Evolutionary conservation across 2,113 vertebrate genomes (phyloP).

Genomic region (Meles meles): DNA sequence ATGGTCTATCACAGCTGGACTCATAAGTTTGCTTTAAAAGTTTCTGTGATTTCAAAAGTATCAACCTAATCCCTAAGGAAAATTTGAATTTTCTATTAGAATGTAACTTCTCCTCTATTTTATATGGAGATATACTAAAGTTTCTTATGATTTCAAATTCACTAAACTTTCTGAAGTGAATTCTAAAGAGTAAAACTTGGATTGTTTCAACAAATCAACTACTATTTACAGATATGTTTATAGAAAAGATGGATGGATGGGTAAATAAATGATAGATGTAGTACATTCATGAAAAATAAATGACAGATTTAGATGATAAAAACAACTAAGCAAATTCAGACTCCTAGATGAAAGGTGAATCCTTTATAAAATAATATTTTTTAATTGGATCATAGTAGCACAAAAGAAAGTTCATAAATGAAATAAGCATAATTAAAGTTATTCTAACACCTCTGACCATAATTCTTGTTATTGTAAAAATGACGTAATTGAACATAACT

Average conservation of each 20-base stretch:
- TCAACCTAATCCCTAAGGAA: background rate
- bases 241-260: background rate
- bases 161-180: background rate
- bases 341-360: background rate
- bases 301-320: background rate
- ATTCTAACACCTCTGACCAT: background rate
- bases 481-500: background rate
- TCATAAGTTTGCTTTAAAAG: background rate
- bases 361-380: background rate
- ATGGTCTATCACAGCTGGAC: background rate
- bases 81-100: background rate
- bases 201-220: background rate
- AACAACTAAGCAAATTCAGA: background rate
- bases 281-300: background rate
- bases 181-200: background rate
- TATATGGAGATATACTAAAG: background rate
- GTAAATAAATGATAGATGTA: background rate
- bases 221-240: background rate
- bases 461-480: constrained; percentile 9
- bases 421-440: constrained; percentile 12
- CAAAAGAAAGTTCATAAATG: background rate
- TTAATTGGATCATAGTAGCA: background rate
- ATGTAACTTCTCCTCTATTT: background rate
- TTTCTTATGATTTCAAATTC: background rate
- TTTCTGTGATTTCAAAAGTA: background rate